Base-by-base conservation (phyloP, 1,140 invertebrate genomes). In the Ephestia elutella region DNA sequence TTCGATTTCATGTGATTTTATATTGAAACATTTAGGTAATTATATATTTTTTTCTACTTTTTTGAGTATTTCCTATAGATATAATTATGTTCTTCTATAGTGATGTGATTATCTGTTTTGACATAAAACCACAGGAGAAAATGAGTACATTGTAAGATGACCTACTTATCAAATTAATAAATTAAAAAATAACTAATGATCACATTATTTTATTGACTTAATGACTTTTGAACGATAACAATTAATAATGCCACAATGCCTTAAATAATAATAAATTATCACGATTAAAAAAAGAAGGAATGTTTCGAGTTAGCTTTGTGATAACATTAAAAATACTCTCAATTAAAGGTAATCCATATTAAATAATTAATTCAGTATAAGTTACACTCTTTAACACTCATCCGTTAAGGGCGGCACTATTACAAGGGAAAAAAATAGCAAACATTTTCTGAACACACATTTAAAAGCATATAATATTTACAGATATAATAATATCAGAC, bases 291-390 rank as follows among this genome's bases (percentile, higher is more conserved):
- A 32, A 32, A 60, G 74, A 77, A 80, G 82, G 78, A 85, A 82
- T 85, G 80, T 80, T 65, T 35, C 49, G 61, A 64, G 59, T 69
- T 59, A 71, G 57, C 38, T 59, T 66, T 58, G 64, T 73, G 73
- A 80, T 70, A 75, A 76, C 71, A 72, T 71, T 72, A 69, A 78
- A 73, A 78, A 77, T 81, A 80, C 57, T 76, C 68, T 75, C 73
- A 71, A 58, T 68, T 67, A 70, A 62, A 71, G 73, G 71, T 69
- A 65, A 63, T n/a, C 68, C 68, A 63, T 72, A 73, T 78, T 71
- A 78, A 64, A 60, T 60, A 56, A 65, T 62, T 60, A 66, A 32
- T 68, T 70, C 38, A 44, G 63, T 60, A 59, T 75, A 70, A 58
- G 65, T 76, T 75, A 77, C 66, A 77, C 65, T 78, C 70, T 80